Evolutionary conservation across 2,888 invertebrate species (phyloP).

Genomic region (Clunio marinus): DNA sequence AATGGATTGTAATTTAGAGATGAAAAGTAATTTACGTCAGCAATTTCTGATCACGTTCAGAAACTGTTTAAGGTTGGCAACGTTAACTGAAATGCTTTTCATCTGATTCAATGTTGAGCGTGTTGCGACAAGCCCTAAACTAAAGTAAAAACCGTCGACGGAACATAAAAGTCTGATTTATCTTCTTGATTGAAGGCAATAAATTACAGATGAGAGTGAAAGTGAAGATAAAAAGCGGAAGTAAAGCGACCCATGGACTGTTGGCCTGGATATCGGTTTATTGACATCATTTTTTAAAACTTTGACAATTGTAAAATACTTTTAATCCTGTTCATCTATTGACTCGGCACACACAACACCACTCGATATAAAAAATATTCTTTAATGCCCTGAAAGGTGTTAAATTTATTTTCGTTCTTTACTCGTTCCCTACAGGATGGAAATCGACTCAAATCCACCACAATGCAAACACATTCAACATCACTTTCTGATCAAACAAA

Average conservation of each 20-base stretch:
- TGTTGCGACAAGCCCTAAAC: too few relatives aligned
- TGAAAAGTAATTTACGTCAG: slow-evolving; percentile 18
- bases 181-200: slow-evolving; percentile 21
- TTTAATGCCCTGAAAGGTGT: slow-evolving; percentile 1
- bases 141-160: background rate
- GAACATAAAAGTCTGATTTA: background rate
- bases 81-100: too few relatives aligned
- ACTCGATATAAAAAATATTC: background rate
- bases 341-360: slow-evolving; percentile 20
- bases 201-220: background rate
- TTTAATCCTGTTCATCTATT: slow-evolving; percentile 30
- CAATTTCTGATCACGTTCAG: background rate
- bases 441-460: slow-evolving; percentile 32
- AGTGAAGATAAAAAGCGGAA: background rate
- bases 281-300: background rate
- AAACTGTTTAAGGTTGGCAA: too few relatives aligned
- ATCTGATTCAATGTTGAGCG: too few relatives aligned
- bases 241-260: background rate
- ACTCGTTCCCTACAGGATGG: background rate
- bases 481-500: slow-evolving; percentile 31
- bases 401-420: too few relatives aligned
- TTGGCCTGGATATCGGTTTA: background rate
- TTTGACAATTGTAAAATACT: background rate
- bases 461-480: slow-evolving; percentile 28
- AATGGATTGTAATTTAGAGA: slow-evolving; percentile 32